phyloP scores from a whole-genome alignment of 2,113 vertebrate genomes.

The Cyanocitta stelleri region DNA sequence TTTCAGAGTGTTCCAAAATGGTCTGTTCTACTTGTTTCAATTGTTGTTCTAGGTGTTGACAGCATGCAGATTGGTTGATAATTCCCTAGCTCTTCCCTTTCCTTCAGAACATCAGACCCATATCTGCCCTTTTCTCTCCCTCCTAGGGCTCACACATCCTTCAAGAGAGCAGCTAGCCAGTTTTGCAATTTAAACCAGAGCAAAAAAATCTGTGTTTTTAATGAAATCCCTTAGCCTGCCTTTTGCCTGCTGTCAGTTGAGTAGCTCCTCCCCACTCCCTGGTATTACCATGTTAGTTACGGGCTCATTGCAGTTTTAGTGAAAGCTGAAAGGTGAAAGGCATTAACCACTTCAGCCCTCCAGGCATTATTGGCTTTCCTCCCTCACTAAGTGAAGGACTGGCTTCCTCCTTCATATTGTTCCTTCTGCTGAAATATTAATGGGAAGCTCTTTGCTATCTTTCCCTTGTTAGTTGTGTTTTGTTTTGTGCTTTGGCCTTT shows the following conservation, averaged over 20 bases:
- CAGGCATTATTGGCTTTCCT: neutral
- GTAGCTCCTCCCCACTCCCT: neutral
- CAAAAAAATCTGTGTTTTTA: neutral
- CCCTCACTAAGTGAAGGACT: neutral
- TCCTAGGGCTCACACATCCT: neutral
- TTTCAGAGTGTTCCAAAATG: neutral
- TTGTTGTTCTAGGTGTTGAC: neutral
- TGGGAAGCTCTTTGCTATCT: neutral
- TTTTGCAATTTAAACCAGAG: neutral
- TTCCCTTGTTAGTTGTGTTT: neutral
- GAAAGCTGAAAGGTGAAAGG: neutral
- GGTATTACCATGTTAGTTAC: neutral
- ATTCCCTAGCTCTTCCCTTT: neutral
- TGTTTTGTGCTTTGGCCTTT: neutral
- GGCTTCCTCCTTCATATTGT: neutral
- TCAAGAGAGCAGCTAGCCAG: neutral
- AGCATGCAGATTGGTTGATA: neutral
- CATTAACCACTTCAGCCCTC: neutral
- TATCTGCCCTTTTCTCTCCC: neutral
- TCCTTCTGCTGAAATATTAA: conserved; percentile 17
- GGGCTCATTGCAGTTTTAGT: neutral
- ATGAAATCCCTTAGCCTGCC: neutral
- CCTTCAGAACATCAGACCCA: neutral
- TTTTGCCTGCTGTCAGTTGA: neutral
- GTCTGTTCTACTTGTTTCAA: neutral